Percentiles rank a stretch among this genome's conserved stretches.
Conservation (phyloP, 2,797 vertebrate species). For the Leptatherina wallacei region DNA sequence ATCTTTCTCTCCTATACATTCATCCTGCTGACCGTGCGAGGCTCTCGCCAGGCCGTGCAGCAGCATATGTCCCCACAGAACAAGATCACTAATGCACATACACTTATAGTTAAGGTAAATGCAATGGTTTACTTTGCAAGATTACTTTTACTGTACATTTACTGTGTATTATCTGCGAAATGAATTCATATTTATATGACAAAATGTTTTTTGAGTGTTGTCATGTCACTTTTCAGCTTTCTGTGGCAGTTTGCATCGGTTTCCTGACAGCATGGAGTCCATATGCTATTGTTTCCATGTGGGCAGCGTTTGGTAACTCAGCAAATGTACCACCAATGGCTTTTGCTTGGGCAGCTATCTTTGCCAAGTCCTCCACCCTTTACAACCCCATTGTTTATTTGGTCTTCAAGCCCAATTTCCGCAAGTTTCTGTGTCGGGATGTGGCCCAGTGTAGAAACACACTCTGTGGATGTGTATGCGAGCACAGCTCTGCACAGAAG, state of each 20-base stretch:
- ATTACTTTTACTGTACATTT: not conserved
- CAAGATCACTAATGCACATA: constrained; percentile 79
- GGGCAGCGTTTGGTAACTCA: constrained; percentile 82
- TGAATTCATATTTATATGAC: not conserved
- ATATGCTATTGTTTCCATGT: constrained; percentile 85
- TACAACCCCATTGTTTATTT: constrained; percentile 88
- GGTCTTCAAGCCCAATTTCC: constrained; percentile 88
- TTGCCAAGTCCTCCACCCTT: constrained; percentile 89
- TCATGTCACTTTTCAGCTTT: constrained; percentile 77
- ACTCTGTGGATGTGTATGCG: constrained; percentile 72
- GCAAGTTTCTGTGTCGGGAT: constrained; percentile 78
- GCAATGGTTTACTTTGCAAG: not conserved
- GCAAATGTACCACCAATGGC: constrained; percentile 80
- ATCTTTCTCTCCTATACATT: constrained; percentile 87
- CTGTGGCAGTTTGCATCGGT: constrained; percentile 86
- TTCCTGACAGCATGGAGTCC: constrained; percentile 89
- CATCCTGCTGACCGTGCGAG: constrained; percentile 83
- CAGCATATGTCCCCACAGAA: constrained; percentile 83
- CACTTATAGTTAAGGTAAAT: constrained; percentile 81
- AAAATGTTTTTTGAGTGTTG: constrained; percentile 4
- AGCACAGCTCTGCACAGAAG: constrained; percentile 33
- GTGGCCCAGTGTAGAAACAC: constrained; percentile 71
- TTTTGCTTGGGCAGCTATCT: constrained; percentile 85
- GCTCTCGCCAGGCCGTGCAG: constrained; percentile 84
- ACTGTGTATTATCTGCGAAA: not conserved